phyloP scores from a whole-genome alignment of 2,888 invertebrate genomes.

The Eumacrocentrus americanus region DNA sequence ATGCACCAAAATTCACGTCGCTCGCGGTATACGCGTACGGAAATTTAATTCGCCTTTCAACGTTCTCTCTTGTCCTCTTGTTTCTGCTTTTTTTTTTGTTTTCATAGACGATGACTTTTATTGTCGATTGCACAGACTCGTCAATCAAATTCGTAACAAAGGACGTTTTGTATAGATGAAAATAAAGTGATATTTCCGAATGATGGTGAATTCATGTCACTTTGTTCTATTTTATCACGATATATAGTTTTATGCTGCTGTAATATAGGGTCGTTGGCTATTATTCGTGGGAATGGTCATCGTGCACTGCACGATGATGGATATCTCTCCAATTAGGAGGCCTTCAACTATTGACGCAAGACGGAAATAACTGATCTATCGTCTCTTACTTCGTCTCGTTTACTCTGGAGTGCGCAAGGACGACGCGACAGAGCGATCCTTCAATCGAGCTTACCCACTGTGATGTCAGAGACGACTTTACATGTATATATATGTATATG shows the following conservation, averaged over 20 bases:
- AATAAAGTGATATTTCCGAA: neutral
- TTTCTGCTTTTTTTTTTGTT: neutral
- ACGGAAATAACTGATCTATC: neutral
- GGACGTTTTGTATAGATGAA: neutral
- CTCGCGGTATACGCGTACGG: too few relatives aligned
- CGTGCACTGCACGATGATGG: neutral
- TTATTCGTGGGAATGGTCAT: neutral
- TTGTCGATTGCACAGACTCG: slow-evolving; percentile 18
- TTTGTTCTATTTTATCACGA: neutral
- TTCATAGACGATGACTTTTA: neutral
- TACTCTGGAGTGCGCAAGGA: neutral
- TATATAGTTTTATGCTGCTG: neutral
- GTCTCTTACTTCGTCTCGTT: neutral
- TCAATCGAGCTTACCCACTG: neutral
- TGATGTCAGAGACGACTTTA: neutral
- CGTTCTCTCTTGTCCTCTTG: neutral
- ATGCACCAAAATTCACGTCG: too few relatives aligned
- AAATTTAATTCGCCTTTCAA: too few relatives aligned
- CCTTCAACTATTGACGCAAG: neutral
- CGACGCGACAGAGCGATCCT: neutral
- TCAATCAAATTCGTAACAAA: slow-evolving; percentile 23
- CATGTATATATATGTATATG: too few relatives aligned
- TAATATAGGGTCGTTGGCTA: slow-evolving; percentile 17
- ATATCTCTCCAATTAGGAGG: neutral
- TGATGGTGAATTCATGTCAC: neutral